Evolutionary conservation across 2,888 invertebrate species (phyloP).

Genomic region (Brachyopa scutellaris): DNA sequence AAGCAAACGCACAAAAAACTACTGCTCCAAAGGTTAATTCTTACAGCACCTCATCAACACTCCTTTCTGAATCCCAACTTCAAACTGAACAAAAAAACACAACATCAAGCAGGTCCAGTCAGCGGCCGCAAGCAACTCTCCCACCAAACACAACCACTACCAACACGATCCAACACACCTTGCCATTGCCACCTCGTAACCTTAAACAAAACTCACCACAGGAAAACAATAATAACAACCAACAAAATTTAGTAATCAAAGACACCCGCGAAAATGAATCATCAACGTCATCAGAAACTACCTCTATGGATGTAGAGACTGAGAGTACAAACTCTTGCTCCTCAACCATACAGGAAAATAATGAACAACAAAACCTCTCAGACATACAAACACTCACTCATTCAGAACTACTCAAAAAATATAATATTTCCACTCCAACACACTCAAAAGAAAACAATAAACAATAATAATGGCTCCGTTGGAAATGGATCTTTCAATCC

Average conservation of each 20-base stretch:
- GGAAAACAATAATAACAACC: not conserved
- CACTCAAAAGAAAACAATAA: not conserved
- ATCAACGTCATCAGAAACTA: not conserved
- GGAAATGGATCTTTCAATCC: conserved; percentile 1
- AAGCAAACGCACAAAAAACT: not conserved
- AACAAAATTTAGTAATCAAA: not conserved
- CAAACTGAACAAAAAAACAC: no score
- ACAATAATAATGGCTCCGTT: conserved; percentile 16
- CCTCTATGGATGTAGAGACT: not conserved
- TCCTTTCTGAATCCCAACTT: no score
- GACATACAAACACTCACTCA: not conserved
- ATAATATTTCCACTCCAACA: not conserved
- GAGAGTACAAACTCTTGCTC: not conserved
- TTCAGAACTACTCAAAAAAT: not conserved
- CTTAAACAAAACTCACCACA: not conserved
- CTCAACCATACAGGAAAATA: not conserved
- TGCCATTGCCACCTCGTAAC: no score
- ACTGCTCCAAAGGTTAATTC: not conserved
- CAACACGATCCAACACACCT: not conserved
- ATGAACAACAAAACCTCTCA: not conserved
- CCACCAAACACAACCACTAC: not conserved
- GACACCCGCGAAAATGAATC: not conserved
- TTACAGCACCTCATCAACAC: no score
- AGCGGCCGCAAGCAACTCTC: no score
- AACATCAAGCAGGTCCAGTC: no score